Base-by-base conservation (phyloP, 1,140 invertebrate genomes). In the Nephotettix cincticeps region DNA sequence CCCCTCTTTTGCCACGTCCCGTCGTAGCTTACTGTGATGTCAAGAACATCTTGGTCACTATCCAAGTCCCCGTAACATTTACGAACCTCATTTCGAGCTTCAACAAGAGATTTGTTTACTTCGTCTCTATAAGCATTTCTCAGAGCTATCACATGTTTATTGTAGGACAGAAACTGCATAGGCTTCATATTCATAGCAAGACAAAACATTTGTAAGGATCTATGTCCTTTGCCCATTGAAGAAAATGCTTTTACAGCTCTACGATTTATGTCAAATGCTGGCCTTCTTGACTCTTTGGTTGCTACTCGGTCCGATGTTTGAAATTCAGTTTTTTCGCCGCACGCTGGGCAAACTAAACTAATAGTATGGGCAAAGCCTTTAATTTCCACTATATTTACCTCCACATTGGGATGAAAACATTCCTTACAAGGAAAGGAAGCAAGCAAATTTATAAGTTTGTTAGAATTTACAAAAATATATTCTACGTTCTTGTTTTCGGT, bases 201-300 rank as follows among this genome's bases (percentile, higher is more conserved):
- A 4, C 25, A 56, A 45, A 70, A 73, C 28, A 56, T 28, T 61
- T 73, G 61, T 32, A 73, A 17, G 40, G 66, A 68, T 51, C 21
- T 61, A 23, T 61, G 65, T 19, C 68, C 68, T 43, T 58, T 47
- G 0, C 72, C 68, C 23, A 70, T 54, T 36, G 28, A 19, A n/a
- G 54, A 61, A 70, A 70, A 73, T 30, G 61, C 67, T 30, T 68
- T 68, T 40, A 47, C 43, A 58, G 75, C 77, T 75, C 58, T 63
- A 23, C 58, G 27, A n/a, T 28, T 63, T 13, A 63, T 25, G n/a
- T 63, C 58, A n/a, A 6, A 63, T 25, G 13, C 58, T 25, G 19
- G 1, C 27, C 58, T 63, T 25, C 9, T 25, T 63, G 58, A 63
- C 27, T 63, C 58, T 17, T 63, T 23, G 19, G 19, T 25, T 11